phyloP scores from a whole-genome alignment of 2,113 vertebrate genomes.

The Oryzias curvinotus region DNA sequence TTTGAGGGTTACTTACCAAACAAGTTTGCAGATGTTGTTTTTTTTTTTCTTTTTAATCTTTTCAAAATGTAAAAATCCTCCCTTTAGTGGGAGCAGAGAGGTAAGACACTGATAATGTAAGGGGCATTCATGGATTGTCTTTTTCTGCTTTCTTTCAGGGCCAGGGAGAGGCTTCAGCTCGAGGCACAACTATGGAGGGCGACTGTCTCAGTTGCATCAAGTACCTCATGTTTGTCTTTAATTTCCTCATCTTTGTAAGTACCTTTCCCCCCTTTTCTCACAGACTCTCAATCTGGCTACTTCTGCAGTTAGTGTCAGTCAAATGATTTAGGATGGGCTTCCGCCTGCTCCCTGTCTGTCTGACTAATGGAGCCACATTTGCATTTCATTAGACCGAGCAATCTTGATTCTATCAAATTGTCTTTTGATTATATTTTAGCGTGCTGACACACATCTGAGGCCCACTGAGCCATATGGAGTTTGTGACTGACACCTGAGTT shows the following conservation, averaged over 20 bases:
- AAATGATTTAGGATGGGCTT: constrained; percentile 49
- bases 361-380: constrained; percentile 67
- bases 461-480: constrained; percentile 48
- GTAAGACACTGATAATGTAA: background rate
- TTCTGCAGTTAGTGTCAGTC: constrained; percentile 51
- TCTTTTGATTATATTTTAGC: constrained; percentile 70
- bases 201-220: constrained; percentile 96
- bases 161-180: constrained; percentile 72
- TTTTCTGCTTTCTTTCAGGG: constrained; percentile 72
- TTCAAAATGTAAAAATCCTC: too few species aligned
- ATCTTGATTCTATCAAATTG: constrained; percentile 72
- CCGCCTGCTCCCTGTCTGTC: constrained; percentile 30
- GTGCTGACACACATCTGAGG: constrained; percentile 70
- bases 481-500: constrained; percentile 70
- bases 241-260: constrained; percentile 98
- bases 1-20: background rate
- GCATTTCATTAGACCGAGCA: constrained; percentile 69
- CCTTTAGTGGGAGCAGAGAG: too few species aligned
- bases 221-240: constrained; percentile 97
- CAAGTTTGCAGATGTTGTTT: too few species aligned
- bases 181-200: constrained; percentile 86
- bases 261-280: constrained; percentile 39
- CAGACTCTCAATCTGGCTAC: constrained; percentile 31
- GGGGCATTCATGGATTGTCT: constrained; percentile 31
- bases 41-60: too few species aligned